These are phyloP conservation scores for Naja naja DNA, from an alignment of 2,113 vertebrate species.

Conservation along the genomic window DNA sequence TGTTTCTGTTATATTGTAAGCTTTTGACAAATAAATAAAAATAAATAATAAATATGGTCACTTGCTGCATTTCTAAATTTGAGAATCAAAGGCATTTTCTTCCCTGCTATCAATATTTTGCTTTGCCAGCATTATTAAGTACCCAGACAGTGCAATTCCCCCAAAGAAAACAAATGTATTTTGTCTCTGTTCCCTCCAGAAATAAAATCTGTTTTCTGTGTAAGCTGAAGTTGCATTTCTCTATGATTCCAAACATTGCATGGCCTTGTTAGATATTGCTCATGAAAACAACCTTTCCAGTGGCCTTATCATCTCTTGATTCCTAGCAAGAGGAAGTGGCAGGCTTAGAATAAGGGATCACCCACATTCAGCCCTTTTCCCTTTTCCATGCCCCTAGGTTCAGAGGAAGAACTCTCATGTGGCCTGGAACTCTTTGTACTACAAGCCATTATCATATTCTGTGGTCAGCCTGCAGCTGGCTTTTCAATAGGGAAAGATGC, in stretches of 20 bases:
- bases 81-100: not conserved
- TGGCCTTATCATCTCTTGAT: not conserved
- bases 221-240: not conserved
- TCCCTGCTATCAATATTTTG: not conserved
- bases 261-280: not conserved
- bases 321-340: not conserved
- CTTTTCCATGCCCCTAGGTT: not conserved
- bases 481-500: slow-evolving; percentile 14
- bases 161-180: not conserved
- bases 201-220: not conserved
- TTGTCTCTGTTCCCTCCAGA: not conserved
- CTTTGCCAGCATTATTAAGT: not conserved
- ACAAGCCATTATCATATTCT: not conserved
- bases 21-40: too few relatives aligned
- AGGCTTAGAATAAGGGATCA: not conserved
- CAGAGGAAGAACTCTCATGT: not conserved
- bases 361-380: not conserved
- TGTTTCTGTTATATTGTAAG: too few relatives aligned
- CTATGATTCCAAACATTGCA: not conserved
- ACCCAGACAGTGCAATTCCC: not conserved
- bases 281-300: not conserved
- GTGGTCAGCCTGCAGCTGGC: not conserved
- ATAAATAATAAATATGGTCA: not conserved
- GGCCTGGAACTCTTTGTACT: not conserved
- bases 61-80: not conserved